Evolutionary conservation across 2,113 vertebrate species (phyloP).

Genomic region (Tursiops truncatus): DNA sequence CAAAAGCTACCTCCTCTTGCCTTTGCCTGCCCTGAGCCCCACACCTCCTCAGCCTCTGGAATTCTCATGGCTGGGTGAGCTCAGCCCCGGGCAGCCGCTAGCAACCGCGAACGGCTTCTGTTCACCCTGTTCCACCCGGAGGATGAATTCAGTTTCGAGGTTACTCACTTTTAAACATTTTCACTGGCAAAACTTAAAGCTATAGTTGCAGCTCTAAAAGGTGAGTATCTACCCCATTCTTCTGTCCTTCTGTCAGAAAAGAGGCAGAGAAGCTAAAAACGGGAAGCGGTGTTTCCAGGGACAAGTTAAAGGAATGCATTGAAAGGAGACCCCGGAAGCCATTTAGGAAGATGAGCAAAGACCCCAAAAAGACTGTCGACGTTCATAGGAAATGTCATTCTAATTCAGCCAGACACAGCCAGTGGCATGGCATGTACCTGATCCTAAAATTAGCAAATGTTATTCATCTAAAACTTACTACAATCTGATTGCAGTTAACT

Average conservation of each 20-base stretch:
- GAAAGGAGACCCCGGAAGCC: slow-evolving; percentile 68
- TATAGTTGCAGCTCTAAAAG: slow-evolving; percentile 33
- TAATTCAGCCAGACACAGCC: slow-evolving; percentile 62
- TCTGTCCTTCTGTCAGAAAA: slow-evolving; percentile 29
- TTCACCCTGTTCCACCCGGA: neutral
- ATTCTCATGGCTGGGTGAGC: neutral
- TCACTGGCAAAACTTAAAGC: slow-evolving; percentile 71
- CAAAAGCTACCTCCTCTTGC: slow-evolving; percentile 22
- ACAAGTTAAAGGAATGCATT: slow-evolving; percentile 75
- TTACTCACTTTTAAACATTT: slow-evolving; percentile 56
- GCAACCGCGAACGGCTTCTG: neutral
- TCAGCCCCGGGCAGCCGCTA: accelerated
- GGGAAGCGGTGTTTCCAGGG: slow-evolving; percentile 41
- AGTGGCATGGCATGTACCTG: slow-evolving; percentile 56
- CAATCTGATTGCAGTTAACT: slow-evolving; percentile 75
- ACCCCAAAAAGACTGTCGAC: slow-evolving; percentile 59
- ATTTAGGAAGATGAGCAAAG: slow-evolving; percentile 74
- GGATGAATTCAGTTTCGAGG: slow-evolving; percentile 44
- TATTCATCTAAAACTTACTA: slow-evolving; percentile 76
- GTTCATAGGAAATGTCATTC: slow-evolving; percentile 73
- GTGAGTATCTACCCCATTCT: slow-evolving; percentile 19
- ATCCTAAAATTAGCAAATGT: slow-evolving; percentile 74
- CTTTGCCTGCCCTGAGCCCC: slow-evolving; percentile 61
- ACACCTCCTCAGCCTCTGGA: neutral
- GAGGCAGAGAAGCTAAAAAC: slow-evolving; percentile 18